Percentiles rank a stretch among this genome's conserved stretches.
Evolutionary conservation across 2,113 vertebrate species (phyloP).

Genomic region (Edolisoma coerulescens): DNA sequence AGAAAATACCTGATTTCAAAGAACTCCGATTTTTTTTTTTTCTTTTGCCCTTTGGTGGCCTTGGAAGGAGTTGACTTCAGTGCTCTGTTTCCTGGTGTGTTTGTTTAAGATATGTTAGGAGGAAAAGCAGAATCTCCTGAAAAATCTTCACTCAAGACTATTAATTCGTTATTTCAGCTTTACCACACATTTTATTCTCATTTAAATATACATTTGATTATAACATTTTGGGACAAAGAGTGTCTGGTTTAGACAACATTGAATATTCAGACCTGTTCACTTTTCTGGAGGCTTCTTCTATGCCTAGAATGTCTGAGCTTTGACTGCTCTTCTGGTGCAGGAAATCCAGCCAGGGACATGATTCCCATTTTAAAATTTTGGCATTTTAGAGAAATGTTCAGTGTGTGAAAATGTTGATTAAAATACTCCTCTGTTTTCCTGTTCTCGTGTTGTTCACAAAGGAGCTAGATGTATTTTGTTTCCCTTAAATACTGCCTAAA

Average conservation of each 20-base stretch:
- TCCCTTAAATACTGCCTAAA: neutral
- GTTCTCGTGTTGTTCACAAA: neutral
- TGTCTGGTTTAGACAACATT: neutral
- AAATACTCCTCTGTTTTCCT: neutral
- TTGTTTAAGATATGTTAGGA: neutral
- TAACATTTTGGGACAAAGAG: neutral
- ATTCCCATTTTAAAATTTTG: neutral
- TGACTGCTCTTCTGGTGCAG: neutral
- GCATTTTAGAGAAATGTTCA: neutral
- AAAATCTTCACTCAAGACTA: neutral
- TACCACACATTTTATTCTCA: neutral
- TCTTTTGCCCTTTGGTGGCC: neutral
- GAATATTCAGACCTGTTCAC: neutral
- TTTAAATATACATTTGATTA: neutral
- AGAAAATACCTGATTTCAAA: neutral
- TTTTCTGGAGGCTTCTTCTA: neutral
- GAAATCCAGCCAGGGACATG: neutral
- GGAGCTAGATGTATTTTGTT: neutral
- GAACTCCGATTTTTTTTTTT: neutral
- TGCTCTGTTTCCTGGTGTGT: neutral
- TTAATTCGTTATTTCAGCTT: neutral
- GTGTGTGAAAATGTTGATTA: neutral
- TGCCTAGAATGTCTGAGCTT: neutral
- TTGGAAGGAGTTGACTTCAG: neutral
- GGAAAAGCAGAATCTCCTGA: neutral